Base-by-base conservation (phyloP, 2,113 vertebrate genomes). In the Cranoglanis bouderius region DNA sequence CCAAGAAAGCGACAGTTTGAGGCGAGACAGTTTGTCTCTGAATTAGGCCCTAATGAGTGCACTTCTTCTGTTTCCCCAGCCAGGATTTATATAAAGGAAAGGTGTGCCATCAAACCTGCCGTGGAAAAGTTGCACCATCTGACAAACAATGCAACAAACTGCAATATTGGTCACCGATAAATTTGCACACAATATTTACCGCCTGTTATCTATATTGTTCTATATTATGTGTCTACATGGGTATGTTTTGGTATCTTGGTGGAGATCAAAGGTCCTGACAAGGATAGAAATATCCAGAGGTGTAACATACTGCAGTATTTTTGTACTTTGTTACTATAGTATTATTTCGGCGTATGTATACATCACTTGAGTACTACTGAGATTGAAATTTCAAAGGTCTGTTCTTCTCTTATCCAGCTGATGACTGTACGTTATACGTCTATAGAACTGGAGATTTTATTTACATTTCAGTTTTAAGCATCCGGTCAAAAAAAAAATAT, bases 11-110 rank as follows among this genome's bases (percentile, higher is more conserved):
- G 51, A 86, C 84, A 86, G 84, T 87, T 85, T 87, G 87, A 85
- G 87, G 77, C 87, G 80, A 88, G 89, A 88, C 92, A 90, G 87
- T 92, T 91, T 90, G 89, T 90, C 89, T 92, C 91, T 92, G 92
- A 92, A 92, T 91, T 91, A 92, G 87, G 82, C 81, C 72, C 91
- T 92, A 92, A 93, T 92, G 89, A 91, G 83, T 89, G 90, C 72
- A 87, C 90, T 88, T 89, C 82, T 87, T 85, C 85, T 89, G 74
- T 84, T 91, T 85, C 57, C 53, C 21, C 77, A 88, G 88, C 78
- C 90, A 72, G 59, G 72, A 53, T 89, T 88, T 88, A 81, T 83
- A 74, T 63, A 86, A 88, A 91, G 84, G 46, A 46, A 89, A 87
- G 83, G 67, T 89, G 77, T 88, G 84, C 86, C 90, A 83, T 89